Evolutionary conservation across 2,888 invertebrate species (phyloP).

Genomic region (Drosophila niveifrons): DNA sequence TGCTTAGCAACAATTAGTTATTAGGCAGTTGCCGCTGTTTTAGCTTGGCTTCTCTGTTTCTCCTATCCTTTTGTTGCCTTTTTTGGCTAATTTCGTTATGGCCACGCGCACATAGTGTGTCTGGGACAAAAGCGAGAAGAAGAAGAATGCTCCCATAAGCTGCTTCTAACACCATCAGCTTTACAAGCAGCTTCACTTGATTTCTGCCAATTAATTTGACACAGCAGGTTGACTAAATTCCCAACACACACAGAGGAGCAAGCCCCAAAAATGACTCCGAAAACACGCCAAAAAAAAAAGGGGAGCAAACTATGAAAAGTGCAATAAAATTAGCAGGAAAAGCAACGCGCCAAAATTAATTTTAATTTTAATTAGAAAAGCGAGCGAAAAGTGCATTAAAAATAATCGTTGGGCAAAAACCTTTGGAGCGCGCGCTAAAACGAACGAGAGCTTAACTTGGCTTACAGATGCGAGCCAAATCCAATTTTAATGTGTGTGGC

Average conservation of each 20-base stretch:
- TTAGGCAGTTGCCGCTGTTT: constrained; percentile 23
- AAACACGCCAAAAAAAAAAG: not conserved
- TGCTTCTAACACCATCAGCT: constrained; percentile 31
- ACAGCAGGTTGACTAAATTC: constrained; percentile 53
- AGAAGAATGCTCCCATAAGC: constrained; percentile 24
- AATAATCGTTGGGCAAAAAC: constrained; percentile 48
- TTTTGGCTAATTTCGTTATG: constrained; percentile 55
- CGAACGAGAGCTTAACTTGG: constrained; percentile 56
- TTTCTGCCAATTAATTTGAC: constrained; percentile 59
- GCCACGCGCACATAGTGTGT: constrained; percentile 29
- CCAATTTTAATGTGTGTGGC: constrained; percentile 65
- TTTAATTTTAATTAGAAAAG: constrained; percentile 72
- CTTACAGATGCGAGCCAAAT: constrained; percentile 58
- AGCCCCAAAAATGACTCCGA: not conserved
- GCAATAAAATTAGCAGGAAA: constrained; percentile 55
- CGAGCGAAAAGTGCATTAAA: constrained; percentile 57
- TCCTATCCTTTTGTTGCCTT: not conserved
- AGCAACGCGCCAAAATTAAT: constrained; percentile 57
- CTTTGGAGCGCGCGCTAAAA: constrained; percentile 18
- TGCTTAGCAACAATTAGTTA: constrained; percentile 68
- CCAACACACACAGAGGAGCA: not conserved
- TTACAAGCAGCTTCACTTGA: constrained; percentile 34
- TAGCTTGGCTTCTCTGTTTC: not conserved
- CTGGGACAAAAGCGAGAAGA: constrained; percentile 29
- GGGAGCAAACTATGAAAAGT: constrained; percentile 44